A percentile compares a stretch with the other conserved stretches of the same genome.
phyloP scores from a whole-genome alignment of 2,888 invertebrate genomes.

The Leucophora obtusa region DNA sequence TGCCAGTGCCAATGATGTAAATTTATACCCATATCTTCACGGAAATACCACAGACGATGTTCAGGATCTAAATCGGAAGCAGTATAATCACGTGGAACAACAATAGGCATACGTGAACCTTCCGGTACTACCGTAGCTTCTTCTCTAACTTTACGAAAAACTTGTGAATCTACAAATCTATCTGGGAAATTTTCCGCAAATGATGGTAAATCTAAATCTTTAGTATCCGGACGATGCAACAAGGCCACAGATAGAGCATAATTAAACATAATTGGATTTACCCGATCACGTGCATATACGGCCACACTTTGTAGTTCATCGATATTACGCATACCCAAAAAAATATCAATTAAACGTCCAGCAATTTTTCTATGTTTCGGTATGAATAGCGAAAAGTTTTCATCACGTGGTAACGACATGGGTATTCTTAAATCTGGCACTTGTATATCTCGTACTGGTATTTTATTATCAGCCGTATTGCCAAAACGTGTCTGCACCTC shows the following conservation, averaged over 20 bases:
- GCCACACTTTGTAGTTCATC: slow-evolving; percentile 85
- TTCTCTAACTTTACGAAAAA: slow-evolving; percentile 81
- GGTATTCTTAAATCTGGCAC: slow-evolving; percentile 83
- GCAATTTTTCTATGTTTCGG: slow-evolving; percentile 84
- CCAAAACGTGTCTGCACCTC: slow-evolving; percentile 82
- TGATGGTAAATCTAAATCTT: slow-evolving; percentile 81
- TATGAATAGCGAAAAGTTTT: slow-evolving; percentile 86
- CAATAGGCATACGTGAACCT: slow-evolving; percentile 83
- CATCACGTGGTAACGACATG: slow-evolving; percentile 82
- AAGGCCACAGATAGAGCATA: slow-evolving; percentile 88
- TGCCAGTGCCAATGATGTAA: slow-evolving; percentile 82
- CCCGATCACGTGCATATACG: slow-evolving; percentile 84
- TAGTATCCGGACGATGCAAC: slow-evolving; percentile 84
- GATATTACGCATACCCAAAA: slow-evolving; percentile 84
- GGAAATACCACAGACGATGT: slow-evolving; percentile 82
- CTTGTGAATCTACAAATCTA: slow-evolving; percentile 82
- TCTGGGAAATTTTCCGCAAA: slow-evolving; percentile 84
- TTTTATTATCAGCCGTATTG: slow-evolving; percentile 79
- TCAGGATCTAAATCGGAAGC: slow-evolving; percentile 87
- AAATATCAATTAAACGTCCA: slow-evolving; percentile 83
- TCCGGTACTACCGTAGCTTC: slow-evolving; percentile 81
- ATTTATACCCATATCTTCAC: slow-evolving; percentile 79
- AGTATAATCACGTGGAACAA: slow-evolving; percentile 84
- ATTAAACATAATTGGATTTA: slow-evolving; percentile 89
- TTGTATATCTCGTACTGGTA: slow-evolving; percentile 82